Conservation (phyloP, 2,888 invertebrate species). For the Lucinisca nassula region DNA sequence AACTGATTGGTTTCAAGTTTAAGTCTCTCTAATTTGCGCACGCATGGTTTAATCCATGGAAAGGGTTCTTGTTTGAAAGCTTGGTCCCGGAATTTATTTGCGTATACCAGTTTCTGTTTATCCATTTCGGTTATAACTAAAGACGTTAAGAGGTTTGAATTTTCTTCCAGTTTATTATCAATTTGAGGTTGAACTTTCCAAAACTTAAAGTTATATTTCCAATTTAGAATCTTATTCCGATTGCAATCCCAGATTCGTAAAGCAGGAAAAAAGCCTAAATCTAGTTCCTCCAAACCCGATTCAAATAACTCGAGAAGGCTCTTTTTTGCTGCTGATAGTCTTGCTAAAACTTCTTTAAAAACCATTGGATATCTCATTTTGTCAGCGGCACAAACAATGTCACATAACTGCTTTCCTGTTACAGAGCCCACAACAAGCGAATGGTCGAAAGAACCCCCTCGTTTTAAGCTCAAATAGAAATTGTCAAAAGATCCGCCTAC, state of each 20-base stretch:
- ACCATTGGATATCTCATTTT: conserved; percentile 2
- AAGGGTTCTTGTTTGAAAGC: neutral
- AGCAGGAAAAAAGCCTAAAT: neutral
- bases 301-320: neutral
- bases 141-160: neutral
- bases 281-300: neutral
- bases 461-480: neutral
- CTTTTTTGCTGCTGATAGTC: neutral
- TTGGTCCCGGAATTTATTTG: neutral
- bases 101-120: neutral
- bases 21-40: neutral
- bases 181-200: neutral
- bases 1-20: neutral
- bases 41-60: neutral
- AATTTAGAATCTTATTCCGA: neutral
- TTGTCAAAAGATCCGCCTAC: neutral
- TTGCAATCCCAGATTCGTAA: neutral
- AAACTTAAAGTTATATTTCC: neutral
- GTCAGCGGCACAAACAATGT: neutral
- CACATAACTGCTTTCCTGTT: neutral
- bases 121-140: neutral
- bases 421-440: neutral
- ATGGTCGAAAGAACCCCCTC: neutral
- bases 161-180: neutral
- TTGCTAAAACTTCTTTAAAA: neutral